Conservation (phyloP, 2,888 invertebrate genomes). For the Tenthredo scrophulariae region DNA sequence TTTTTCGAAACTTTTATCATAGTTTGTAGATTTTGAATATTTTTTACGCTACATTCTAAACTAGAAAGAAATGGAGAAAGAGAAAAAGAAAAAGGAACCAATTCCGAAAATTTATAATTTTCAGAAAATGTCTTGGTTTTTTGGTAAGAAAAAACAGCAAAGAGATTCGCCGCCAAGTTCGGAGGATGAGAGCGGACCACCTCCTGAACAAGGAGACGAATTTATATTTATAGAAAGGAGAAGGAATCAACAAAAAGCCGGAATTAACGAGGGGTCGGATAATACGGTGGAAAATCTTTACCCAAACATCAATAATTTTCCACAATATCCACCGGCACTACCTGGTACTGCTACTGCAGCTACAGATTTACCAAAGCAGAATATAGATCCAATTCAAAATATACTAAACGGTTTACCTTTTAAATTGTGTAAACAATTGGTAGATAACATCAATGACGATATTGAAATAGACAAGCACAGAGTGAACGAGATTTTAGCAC, state of each 20-base stretch:
- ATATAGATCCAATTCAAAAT: conserved; percentile 62
- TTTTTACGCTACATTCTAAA: neutral
- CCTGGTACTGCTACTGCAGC: neutral
- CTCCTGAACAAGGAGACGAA: conserved; percentile 63
- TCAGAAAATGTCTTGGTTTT: conserved; percentile 74
- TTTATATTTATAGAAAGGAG: conserved; percentile 69
- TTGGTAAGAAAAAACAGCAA: conserved; percentile 73
- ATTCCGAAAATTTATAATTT: neutral
- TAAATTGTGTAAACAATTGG: conserved; percentile 79
- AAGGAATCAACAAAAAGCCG: conserved; percentile 53
- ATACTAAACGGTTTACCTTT: conserved; percentile 82
- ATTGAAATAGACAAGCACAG: conserved; percentile 77
- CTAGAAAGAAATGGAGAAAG: no score
- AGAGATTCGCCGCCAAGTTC: conserved; percentile 71
- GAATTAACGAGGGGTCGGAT: neutral
- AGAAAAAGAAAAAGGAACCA: neutral
- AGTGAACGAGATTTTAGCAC: conserved; percentile 80
- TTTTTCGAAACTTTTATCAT: no score
- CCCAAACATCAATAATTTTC: conserved; percentile 62
- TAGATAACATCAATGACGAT: conserved; percentile 79
- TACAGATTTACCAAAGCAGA: neutral
- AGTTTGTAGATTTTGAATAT: neutral
- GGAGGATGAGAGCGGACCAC: conserved; percentile 62
- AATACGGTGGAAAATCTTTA: conserved; percentile 64
- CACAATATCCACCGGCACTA: conserved; percentile 23